Base-by-base conservation (phyloP, 2,797 vertebrate species). In the Arrhamphus sclerolepis region DNA sequence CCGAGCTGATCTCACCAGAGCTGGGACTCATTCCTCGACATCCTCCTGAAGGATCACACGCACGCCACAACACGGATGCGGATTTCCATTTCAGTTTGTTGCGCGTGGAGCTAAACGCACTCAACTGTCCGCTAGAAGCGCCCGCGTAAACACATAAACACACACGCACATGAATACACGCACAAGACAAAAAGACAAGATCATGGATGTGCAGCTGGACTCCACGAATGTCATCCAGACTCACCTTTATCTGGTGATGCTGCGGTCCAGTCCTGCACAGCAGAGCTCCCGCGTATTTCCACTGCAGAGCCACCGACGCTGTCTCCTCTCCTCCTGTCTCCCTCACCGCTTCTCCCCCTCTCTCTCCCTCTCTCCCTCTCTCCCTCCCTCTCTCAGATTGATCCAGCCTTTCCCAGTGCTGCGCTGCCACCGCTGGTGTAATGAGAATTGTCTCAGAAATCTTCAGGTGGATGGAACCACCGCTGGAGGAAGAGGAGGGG, bases 291-390 rank as follows among this genome's bases (percentile, higher is more conserved):
- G 75, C 77, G 69, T 90, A 85, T 91, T n/a, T 84, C 87, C 86
- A 89, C 88, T 89, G 89, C 90, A 86, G 88, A 90, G 84, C 87
- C 75, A 83, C 85, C 75, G 87, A 85, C 81, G 81, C 76, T 77
- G 83, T 80, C 82, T 79, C 66, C 77, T 72, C 64, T 58, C 69
- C 73, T 40, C 51, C 62, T 58, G 55, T 41, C 50, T 31, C 53
- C 28, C 54, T 50, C 72, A 4, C 34, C 22, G 61, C 11, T 49
- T 39, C 53, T 31, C 68, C 68, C 49, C 46, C 41, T 29, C 57
- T 71, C 53, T 53, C 46, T 54, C 62, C 18, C 38, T 65, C 43
- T 61, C 67, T 59, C 65, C 51, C 58, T 20, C 67, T 66, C 28
- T 59, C 46, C 28, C 58, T 60, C 66, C 63, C 70, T 62, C 75